Conservation (phyloP, 1,140 invertebrate genomes). For the Pseudoatta argentina region DNA sequence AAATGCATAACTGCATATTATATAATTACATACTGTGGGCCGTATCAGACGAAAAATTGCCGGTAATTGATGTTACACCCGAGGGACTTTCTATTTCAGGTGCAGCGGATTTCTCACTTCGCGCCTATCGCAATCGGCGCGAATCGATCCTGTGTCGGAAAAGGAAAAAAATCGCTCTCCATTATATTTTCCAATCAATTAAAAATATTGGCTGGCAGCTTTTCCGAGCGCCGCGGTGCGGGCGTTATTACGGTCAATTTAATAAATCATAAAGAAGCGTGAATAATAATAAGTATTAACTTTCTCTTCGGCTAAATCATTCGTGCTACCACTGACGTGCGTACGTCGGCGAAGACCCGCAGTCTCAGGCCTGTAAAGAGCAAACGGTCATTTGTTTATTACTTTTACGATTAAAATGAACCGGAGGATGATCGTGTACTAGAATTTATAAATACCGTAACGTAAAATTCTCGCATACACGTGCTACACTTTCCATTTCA, state of each 20-base stretch:
- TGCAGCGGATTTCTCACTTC: slow-evolving; percentile 21
- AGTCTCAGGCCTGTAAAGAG: background rate
- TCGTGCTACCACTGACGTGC: slow-evolving; percentile 4
- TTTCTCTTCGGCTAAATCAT: slow-evolving; percentile 36
- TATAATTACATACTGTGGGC: slow-evolving; percentile 65
- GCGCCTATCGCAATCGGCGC: background rate
- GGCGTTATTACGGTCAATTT: slow-evolving; percentile 38
- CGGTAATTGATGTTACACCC: slow-evolving; percentile 54
- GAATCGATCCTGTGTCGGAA: background rate
- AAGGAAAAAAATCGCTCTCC: background rate
- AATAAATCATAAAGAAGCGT: slow-evolving; percentile 47
- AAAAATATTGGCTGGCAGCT: slow-evolving; percentile 13
- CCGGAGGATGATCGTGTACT: background rate
- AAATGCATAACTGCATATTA: slow-evolving; percentile 64
- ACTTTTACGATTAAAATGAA: slow-evolving; percentile 11
- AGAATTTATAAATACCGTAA: background rate
- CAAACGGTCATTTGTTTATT: background rate
- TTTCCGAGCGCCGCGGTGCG: slow-evolving; percentile 5
- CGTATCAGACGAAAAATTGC: slow-evolving; percentile 71
- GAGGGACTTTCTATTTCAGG: slow-evolving; percentile 71
- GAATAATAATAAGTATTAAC: slow-evolving; percentile 54
- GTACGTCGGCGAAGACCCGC: background rate
- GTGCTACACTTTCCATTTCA: slow-evolving; percentile 31
- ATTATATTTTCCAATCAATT: slow-evolving; percentile 15
- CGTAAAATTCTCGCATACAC: background rate